Base-by-base conservation (phyloP, 1,140 invertebrate species). In the Rhagoletis zephyria region DNA sequence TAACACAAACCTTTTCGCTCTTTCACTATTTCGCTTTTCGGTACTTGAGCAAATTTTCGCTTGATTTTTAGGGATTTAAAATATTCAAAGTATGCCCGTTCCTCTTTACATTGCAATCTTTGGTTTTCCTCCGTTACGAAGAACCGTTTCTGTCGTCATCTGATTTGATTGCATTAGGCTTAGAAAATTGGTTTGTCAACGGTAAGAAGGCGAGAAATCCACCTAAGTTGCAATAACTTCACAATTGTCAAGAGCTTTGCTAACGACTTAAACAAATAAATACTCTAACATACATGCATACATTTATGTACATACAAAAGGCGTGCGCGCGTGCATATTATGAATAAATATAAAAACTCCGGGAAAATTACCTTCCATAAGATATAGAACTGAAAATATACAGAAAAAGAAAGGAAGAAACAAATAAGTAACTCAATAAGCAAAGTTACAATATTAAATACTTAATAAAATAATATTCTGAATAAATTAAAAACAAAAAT, bases 301-400 rank as follows among this genome's bases (percentile, higher is more conserved):
- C 19, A 81, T 59, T 3, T 67, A 40, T 40, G 19, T 67, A 67
- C 0, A 30, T 81, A 81, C 1, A 56, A 56, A 10, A n/a, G 3
- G 7, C 3, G 5, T 51, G 30, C 40, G 16, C n/a, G 16, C 16
- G 16, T 59, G n/a, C 16, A 2, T 59, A 4, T 10, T 3, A 56
- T 56, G 2, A 7, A n/a, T 81, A 19, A 45, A 51, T n/a, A 45
- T 74, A 9, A 30, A 0, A 30, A 30, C 30, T 30, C 2, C 16
- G 12, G 6, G 10, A 81, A 48, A 56, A 56, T 81, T 81, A 81
- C 74, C 74, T 81, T 81, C 74, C 74, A 81, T 19, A 30, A 81
- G 51, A 81, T 81, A 81, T 81, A 45, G 74, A 81, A 81, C 74
- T 81, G 74, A 81, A 81, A 81, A 42, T 81, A 81, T 19, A 81